phyloP scores from a whole-genome alignment of 2,797 vertebrate genomes.

The Discoglossus pictus region DNA sequence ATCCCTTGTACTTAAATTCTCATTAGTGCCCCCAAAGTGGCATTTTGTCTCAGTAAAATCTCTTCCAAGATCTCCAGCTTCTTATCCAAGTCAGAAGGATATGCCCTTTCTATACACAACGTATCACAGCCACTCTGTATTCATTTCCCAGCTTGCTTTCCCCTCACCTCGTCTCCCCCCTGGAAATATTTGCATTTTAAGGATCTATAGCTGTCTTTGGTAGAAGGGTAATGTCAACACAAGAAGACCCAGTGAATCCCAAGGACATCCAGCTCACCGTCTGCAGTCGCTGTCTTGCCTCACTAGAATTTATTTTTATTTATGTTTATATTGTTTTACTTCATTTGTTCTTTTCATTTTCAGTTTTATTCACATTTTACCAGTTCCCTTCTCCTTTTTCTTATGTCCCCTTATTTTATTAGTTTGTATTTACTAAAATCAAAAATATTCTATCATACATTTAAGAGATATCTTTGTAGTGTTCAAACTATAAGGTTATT shows the following conservation, averaged over 20 bases:
- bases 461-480: too few relatives aligned
- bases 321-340: neutral
- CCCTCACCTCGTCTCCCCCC: conserved; percentile 33
- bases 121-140: conserved; percentile 9
- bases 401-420: too few relatives aligned
- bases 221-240: conserved; percentile 38
- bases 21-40: neutral
- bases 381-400: too few relatives aligned
- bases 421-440: too few relatives aligned
- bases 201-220: conserved; percentile 26
- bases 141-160: conserved; percentile 18
- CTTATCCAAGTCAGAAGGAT: conserved; percentile 9
- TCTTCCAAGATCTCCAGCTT: conserved; percentile 6
- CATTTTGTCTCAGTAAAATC: neutral
- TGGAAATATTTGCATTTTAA: conserved; percentile 50
- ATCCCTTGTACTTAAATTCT: neutral
- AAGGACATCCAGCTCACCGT: conserved; percentile 19
- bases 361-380: neutral
- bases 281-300: neutral
- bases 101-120: conserved; percentile 46
- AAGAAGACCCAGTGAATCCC: conserved; percentile 4
- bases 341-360: neutral
- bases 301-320: conserved; percentile 3
- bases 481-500: too few relatives aligned
- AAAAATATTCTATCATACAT: too few relatives aligned